Base-by-base conservation (phyloP, 2,113 vertebrate species). In the Passer montanus region DNA sequence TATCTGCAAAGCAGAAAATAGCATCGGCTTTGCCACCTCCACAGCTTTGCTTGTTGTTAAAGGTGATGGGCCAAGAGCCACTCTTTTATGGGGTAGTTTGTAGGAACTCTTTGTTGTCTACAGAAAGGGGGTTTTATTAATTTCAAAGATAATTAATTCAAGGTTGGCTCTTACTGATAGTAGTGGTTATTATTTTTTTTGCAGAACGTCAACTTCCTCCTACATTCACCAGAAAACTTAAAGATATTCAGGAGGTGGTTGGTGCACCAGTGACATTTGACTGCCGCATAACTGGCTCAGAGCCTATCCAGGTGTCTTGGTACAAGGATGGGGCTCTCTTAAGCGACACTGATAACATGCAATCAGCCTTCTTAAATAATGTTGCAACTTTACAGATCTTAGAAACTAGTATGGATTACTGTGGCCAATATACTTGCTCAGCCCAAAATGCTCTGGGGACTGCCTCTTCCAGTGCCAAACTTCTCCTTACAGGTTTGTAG, bases 1-100 rank as follows among this genome's bases (percentile, higher is more conserved):
- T 53, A 97, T 98, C 13, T 99, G 99, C 98, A 99, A 99, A 96
- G 99, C 99, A 13, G 99, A 99, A 98, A 99, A 99, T 92, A 98
- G 88, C 1, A 99, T 99, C 28, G 99, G 99, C 43, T 98, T 98
- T 1, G 97, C 98, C 20, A 98, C 99, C 75, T 98, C 99, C 89
- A 99, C 97, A 41, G 98, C 99, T 89, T 97, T 96, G 69, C 98
- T 99, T 79, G 98, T 96, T 63, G 98, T 99, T 77, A 98, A 98
- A 98, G 99, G 99, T 99, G 98, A 99, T 84, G 37, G 47, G 19
- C 63, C 50, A 53, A 91, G 66, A 75, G 97, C 99, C 86, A 97
- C 84, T 74, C 98, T 99, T 79, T 98, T 97, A 93, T 98, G 98
- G 99, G 97, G 98, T 74, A 43, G 62, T 86, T 86, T 94, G 21